Conservation (phyloP, 2,797 vertebrate species). For the Sebastes diploproa region DNA sequence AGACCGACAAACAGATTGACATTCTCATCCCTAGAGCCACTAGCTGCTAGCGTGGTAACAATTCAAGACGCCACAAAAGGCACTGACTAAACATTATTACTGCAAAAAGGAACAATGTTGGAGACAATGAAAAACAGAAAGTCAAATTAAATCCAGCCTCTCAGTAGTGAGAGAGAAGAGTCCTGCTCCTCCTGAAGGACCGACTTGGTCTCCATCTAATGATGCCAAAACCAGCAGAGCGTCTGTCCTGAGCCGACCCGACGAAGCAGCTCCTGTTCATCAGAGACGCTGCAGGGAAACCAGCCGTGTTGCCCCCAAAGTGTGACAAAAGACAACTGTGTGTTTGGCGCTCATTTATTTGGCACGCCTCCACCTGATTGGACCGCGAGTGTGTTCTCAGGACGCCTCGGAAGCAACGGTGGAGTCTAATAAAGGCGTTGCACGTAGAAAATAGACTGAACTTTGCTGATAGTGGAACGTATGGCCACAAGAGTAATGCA, state of each 20-base stretch:
- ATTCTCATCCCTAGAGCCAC: neutral
- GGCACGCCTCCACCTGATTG: neutral
- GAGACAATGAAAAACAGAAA: neutral
- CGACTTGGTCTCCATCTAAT: neutral
- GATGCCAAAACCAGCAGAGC: neutral
- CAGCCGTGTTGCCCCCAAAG: neutral
- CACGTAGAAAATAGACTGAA: conserved; percentile 25
- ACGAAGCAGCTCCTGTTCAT: conserved; percentile 1
- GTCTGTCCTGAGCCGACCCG: neutral
- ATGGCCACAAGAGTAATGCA: conserved; percentile 8
- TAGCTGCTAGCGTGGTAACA: rapidly evolving
- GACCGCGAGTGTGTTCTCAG: neutral
- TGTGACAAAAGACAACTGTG: neutral
- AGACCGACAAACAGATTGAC: neutral
- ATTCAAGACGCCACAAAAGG: neutral
- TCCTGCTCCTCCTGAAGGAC: neutral
- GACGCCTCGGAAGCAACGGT: neutral
- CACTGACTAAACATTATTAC: neutral
- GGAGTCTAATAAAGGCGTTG: conserved; percentile 21
- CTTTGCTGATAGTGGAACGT: conserved; percentile 25
- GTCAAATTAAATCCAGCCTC: neutral
- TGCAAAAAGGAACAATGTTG: neutral
- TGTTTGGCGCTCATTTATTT: neutral
- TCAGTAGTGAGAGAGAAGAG: neutral
- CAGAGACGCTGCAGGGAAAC: neutral